Percentiles rank a stretch among this genome's conserved stretches.
These are phyloP conservation scores for Caranx melampygus DNA, from an alignment of 2,113 vertebrate species.

Conservation along the genomic window DNA sequence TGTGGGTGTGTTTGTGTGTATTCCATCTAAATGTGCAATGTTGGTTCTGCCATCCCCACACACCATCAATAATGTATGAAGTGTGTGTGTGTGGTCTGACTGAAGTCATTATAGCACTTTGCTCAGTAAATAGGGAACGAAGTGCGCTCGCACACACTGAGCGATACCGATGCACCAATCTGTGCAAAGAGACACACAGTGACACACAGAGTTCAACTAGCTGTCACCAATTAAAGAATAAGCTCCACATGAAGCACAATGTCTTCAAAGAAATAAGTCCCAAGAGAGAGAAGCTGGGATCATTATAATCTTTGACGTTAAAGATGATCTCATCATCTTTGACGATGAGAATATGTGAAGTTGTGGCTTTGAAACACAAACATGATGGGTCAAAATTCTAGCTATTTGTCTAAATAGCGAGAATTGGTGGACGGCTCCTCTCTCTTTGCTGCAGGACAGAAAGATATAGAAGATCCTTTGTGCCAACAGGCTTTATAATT, in stretches of 20 bases:
- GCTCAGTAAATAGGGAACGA: slow-evolving; percentile 49
- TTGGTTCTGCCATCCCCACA: slow-evolving; percentile 34
- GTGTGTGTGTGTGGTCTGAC: slow-evolving; percentile 56
- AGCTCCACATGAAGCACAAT: slow-evolving; percentile 7
- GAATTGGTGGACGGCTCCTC: too few species aligned
- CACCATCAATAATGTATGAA: slow-evolving; percentile 68
- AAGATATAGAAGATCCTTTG: too few species aligned
- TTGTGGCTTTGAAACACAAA: slow-evolving; percentile 13
- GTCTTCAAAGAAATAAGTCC: slow-evolving; percentile 45
- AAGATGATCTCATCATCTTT: slow-evolving; percentile 10
- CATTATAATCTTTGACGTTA: background rate
- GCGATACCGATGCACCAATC: slow-evolving; percentile 8
- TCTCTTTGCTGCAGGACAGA: too few species aligned
- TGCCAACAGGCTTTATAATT: too few species aligned
- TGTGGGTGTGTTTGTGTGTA: slow-evolving; percentile 17
- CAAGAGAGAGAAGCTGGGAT: slow-evolving; percentile 21
- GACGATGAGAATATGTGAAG: slow-evolving; percentile 7
- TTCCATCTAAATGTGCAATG: slow-evolving; percentile 41
- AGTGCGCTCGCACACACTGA: background rate
- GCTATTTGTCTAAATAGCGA: slow-evolving; percentile 10
- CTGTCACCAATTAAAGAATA: slow-evolving; percentile 51
- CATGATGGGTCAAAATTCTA: background rate
- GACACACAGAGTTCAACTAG: slow-evolving; percentile 10
- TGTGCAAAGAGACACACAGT: background rate
- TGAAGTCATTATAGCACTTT: slow-evolving; percentile 51